phyloP scores from a whole-genome alignment of 2,797 vertebrate species.

The Silurus lanzhouensis region DNA sequence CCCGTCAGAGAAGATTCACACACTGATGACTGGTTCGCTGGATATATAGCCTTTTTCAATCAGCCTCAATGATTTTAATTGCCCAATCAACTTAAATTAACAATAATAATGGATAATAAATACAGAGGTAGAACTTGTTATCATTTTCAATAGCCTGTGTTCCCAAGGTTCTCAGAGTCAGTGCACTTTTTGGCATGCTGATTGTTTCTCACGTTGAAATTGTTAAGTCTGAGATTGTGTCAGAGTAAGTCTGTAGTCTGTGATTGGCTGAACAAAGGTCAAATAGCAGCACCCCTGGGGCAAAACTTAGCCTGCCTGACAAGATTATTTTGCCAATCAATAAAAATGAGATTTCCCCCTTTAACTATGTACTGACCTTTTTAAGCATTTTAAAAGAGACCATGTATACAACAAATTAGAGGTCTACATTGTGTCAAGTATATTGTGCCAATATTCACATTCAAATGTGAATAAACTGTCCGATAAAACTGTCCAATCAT shows the following conservation, averaged over 20 bases:
- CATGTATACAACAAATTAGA: background rate
- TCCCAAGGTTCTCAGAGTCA: background rate
- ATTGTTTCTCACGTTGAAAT: background rate
- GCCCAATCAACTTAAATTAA: background rate
- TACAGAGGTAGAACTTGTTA: background rate
- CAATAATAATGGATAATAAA: background rate
- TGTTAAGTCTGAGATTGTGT: background rate
- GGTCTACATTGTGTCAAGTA: background rate
- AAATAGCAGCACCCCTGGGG: background rate
- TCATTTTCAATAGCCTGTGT: background rate
- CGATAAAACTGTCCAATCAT: background rate
- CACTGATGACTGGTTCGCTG: too few relatives aligned
- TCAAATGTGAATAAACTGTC: background rate
- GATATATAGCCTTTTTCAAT: background rate
- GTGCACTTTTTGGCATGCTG: background rate
- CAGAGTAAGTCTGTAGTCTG: background rate
- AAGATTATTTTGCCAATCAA: background rate
- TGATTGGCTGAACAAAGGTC: background rate
- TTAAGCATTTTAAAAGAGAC: background rate
- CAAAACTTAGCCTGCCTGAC: background rate
- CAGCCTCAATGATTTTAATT: background rate
- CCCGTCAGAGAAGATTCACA: conserved; percentile 14
- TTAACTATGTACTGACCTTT: background rate
- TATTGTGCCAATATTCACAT: background rate
- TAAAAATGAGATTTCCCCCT: background rate